Percentiles rank a stretch among this genome's conserved stretches.
Conservation (phyloP, 2,888 invertebrate genomes). For the Machimus rusticus region DNA sequence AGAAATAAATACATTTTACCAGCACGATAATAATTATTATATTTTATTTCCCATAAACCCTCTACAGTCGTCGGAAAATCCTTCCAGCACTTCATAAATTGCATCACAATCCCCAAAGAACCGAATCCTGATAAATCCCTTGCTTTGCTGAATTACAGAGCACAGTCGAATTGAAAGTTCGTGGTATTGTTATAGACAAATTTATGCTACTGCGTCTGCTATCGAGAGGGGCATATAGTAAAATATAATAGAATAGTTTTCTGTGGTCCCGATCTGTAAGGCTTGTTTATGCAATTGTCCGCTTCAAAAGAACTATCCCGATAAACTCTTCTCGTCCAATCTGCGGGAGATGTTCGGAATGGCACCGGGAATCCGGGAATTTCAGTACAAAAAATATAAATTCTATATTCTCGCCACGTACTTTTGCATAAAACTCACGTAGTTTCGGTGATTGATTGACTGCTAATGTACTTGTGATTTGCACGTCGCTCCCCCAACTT, state of each 20-base stretch:
- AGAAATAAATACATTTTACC: not conserved
- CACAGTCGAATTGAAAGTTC: not conserved
- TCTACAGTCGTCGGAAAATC: not conserved
- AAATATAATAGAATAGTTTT: not conserved
- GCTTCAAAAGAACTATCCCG: not conserved
- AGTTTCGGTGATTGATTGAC: slow-evolving; percentile 16
- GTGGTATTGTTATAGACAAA: not conserved
- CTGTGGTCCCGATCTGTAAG: not conserved
- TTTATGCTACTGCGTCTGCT: not conserved
- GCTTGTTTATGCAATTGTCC: not conserved
- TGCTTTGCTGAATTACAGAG: not conserved
- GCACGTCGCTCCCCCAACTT: not conserved
- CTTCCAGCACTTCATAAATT: not conserved
- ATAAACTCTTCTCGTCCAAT: not conserved
- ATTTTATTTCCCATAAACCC: not conserved
- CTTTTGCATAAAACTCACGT: slow-evolving; percentile 17
- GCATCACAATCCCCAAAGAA: not conserved
- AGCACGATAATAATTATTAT: not conserved
- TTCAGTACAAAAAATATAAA: not conserved
- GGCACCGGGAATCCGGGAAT: not conserved
- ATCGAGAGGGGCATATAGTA: not conserved
- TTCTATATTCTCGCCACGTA: not conserved
- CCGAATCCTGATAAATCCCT: not conserved
- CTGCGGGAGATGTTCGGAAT: not conserved
- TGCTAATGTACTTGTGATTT: slow-evolving; percentile 16